A percentile compares a stretch with the other conserved stretches of the same genome.
These are phyloP conservation scores for Leucoma salicis DNA, from an alignment of 2,888 invertebrate species.

Conservation along the genomic window DNA sequence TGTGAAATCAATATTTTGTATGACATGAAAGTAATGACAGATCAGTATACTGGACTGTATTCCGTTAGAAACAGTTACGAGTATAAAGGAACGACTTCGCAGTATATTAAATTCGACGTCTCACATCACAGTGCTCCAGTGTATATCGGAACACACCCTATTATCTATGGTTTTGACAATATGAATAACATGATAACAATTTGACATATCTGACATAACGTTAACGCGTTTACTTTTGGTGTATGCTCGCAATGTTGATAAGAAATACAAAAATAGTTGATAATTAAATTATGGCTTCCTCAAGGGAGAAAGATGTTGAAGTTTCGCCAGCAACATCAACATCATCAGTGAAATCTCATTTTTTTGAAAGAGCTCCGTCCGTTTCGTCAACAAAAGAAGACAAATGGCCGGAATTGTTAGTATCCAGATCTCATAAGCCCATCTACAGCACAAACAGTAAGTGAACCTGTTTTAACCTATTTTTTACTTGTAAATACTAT, in stretches of 20 bases:
- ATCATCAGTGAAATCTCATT: slow-evolving; percentile 54
- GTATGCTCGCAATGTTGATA: slow-evolving; percentile 42
- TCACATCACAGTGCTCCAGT: too few relatives aligned
- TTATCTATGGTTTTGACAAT: too few relatives aligned
- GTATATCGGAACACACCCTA: too few relatives aligned
- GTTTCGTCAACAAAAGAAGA: slow-evolving; percentile 64
- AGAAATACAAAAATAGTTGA: slow-evolving; percentile 21
- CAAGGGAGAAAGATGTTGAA: slow-evolving; percentile 49
- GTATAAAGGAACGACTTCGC: too few relatives aligned
- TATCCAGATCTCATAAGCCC: slow-evolving; percentile 70
- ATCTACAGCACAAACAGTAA: slow-evolving; percentile 70
- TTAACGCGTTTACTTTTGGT: slow-evolving; percentile 29
- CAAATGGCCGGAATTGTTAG: slow-evolving; percentile 77
- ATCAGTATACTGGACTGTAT: too few relatives aligned
- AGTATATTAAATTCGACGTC: too few relatives aligned
- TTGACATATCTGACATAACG: slow-evolving; percentile 17
- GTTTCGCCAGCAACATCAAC: slow-evolving; percentile 63
- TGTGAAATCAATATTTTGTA: too few relatives aligned
- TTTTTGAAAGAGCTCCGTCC: slow-evolving; percentile 67
- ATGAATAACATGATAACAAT: slow-evolving; percentile 2
- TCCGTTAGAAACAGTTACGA: too few relatives aligned
- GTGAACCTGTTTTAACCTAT: too few relatives aligned
- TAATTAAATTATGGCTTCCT: slow-evolving; percentile 56
- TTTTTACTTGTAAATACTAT: too few relatives aligned
- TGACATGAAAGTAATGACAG: too few relatives aligned